Conservation (phyloP, 2,113 vertebrate genomes). For the Bagarius yarrelli region DNA sequence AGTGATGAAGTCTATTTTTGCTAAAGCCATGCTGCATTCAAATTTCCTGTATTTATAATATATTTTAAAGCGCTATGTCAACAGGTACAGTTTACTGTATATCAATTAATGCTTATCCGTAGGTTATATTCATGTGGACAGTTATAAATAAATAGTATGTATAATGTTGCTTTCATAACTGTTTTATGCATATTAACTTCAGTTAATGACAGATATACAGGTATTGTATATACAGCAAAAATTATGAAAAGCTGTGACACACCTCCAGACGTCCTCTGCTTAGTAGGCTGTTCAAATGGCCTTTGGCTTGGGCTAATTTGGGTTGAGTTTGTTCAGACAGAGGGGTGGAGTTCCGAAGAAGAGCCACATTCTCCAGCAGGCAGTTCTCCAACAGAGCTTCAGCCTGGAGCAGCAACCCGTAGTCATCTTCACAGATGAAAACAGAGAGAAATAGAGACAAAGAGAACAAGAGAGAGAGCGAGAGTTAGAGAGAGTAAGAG, state of each 20-base stretch:
- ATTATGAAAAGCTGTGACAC: not conserved
- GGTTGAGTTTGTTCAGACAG: slow-evolving; percentile 80
- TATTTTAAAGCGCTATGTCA: not conserved
- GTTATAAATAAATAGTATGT: not conserved
- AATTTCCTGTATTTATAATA: not conserved
- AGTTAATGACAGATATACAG: not conserved
- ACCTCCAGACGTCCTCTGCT: slow-evolving; percentile 84
- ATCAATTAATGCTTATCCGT: not conserved
- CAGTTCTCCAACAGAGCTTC: slow-evolving; percentile 88
- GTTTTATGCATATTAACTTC: not conserved
- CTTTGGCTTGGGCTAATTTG: slow-evolving; percentile 80
- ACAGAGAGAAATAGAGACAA: not conserved
- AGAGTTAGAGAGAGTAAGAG: no score
- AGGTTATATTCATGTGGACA: not conserved
- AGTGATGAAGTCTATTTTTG: not conserved
- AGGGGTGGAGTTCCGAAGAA: slow-evolving; percentile 77
- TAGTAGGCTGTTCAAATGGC: slow-evolving; percentile 80
- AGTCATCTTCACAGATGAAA: slow-evolving; percentile 77
- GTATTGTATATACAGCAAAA: not conserved
- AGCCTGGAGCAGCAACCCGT: slow-evolving; percentile 80
- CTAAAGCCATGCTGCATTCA: not conserved
- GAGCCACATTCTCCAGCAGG: slow-evolving; percentile 82
- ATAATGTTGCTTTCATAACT: not conserved
- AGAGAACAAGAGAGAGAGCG: not conserved
- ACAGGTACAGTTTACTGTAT: not conserved